Evolutionary conservation across 2,797 vertebrate species (phyloP).

Genomic region (Schizopygopsis pylzovi): DNA sequence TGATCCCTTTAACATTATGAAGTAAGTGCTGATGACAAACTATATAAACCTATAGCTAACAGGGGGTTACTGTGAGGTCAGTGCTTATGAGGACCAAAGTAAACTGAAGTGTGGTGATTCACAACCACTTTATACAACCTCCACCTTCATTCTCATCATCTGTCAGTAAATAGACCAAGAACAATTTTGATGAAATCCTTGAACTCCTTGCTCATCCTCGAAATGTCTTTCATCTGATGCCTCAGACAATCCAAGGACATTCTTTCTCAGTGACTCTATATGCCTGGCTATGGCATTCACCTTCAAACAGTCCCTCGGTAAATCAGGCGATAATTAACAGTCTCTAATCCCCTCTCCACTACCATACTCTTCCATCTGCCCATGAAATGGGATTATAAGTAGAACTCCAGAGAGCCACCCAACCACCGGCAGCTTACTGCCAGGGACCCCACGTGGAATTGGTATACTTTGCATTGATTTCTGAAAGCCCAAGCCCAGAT

Average conservation of each 20-base stretch:
- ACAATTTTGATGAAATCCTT: not conserved
- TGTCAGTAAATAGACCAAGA: not conserved
- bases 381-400: constrained; percentile 63
- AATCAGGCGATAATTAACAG: constrained; percentile 59
- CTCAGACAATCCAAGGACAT: constrained; percentile 23
- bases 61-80: constrained; percentile 2
- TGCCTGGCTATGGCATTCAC: not conserved
- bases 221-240: not conserved
- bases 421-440: constrained; percentile 9
- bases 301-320: constrained; percentile 49
- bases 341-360: constrained; percentile 48
- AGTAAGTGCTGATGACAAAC: constrained; percentile 6
- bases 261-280: constrained; percentile 2
- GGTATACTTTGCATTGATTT: not conserved
- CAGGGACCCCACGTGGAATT: constrained; percentile 10
- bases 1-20: not conserved
- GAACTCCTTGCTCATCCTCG: not conserved
- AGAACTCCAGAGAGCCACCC: not conserved
- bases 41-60: not conserved
- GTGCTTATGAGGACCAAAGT: not conserved
- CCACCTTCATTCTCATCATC: not conserved
- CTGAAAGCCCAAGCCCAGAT: not conserved
- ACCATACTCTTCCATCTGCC: constrained; percentile 61
- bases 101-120: constrained; percentile 3
- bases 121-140: not conserved